Evolutionary conservation across 2,888 invertebrate genomes (phyloP).

Genomic region (Tinea semifulvella): DNA sequence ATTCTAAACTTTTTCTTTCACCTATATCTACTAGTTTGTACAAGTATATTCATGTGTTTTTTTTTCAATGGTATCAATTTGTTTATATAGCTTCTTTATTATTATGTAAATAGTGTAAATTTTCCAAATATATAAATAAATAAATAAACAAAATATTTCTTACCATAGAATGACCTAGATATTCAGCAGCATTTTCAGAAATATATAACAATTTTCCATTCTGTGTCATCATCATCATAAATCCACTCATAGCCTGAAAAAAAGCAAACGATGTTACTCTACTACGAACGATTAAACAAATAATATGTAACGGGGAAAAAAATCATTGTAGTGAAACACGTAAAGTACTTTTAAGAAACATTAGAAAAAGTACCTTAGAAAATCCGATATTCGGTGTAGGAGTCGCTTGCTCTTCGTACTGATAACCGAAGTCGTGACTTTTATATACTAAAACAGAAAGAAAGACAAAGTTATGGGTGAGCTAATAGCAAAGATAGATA

Average conservation of each 20-base stretch:
- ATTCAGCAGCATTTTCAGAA: conserved; percentile 98
- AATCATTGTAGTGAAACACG: background rate
- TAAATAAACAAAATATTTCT: background rate
- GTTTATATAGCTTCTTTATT: too few species aligned
- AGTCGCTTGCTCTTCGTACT: conserved; percentile 72
- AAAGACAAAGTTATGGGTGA: conserved; percentile 62
- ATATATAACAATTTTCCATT: conserved; percentile 97
- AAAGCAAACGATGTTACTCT: background rate
- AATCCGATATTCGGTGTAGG: conserved; percentile 90
- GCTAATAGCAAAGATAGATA: conserved; percentile 56
- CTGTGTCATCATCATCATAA: conserved; percentile 98
- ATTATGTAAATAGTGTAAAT: too few species aligned
- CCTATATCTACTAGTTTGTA: too few species aligned
- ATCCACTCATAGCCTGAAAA: conserved; percentile 94
- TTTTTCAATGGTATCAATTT: too few species aligned
- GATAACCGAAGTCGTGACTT: conserved; percentile 74
- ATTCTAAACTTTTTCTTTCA: too few species aligned
- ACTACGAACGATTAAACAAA: background rate
- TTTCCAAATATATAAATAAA: too few species aligned
- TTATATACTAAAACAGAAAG: conserved; percentile 86
- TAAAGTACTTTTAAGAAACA: background rate
- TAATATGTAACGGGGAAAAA: background rate
- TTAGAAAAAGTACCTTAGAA: conserved; percentile 76
- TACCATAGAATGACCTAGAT: conserved; percentile 98
- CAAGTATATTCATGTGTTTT: too few species aligned